Conservation (phyloP, 2,888 invertebrate species). For the Xestia xanthographa region DNA sequence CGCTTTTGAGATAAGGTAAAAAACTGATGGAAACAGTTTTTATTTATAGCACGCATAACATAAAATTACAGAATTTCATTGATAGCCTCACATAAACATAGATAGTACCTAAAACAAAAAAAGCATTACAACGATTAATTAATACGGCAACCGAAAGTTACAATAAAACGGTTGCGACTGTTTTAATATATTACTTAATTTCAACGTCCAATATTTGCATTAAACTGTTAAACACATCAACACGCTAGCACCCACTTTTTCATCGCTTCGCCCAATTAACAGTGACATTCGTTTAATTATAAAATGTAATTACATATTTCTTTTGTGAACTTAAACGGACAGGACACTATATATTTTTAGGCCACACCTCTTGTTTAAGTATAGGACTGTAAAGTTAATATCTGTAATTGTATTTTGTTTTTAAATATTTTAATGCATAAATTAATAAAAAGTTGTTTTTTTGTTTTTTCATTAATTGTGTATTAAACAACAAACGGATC, state of each 20-base stretch:
- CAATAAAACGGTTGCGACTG: conserved; percentile 55
- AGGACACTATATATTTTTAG: conserved; percentile 45
- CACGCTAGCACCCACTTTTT: conserved; percentile 82
- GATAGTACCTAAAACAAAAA: conserved; percentile 6
- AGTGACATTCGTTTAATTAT: conserved; percentile 81
- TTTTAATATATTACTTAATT: conserved; percentile 65
- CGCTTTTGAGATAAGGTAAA: not conserved
- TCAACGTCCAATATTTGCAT: conserved; percentile 77
- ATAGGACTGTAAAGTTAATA: conserved; percentile 16
- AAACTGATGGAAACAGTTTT: not conserved
- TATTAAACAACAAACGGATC: not conserved
- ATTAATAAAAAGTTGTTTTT: conserved; percentile 40
- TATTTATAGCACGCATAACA: not conserved
- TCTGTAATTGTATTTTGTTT: conserved; percentile 24
- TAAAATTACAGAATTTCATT: conserved; percentile 7
- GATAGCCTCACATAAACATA: not conserved
- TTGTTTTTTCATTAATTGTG: not conserved
- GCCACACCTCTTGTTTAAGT: conserved; percentile 34
- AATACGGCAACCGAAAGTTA: conserved; percentile 51
- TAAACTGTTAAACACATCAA: conserved; percentile 75
- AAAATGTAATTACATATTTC: conserved; percentile 79
- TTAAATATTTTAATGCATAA: conserved; percentile 49
- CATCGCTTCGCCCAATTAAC: conserved; percentile 80
- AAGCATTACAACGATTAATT: conserved; percentile 30
- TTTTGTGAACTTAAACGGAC: conserved; percentile 70